phyloP scores from a whole-genome alignment of 1,140 invertebrate species.

The Tetranychus cinnabarinus region DNA sequence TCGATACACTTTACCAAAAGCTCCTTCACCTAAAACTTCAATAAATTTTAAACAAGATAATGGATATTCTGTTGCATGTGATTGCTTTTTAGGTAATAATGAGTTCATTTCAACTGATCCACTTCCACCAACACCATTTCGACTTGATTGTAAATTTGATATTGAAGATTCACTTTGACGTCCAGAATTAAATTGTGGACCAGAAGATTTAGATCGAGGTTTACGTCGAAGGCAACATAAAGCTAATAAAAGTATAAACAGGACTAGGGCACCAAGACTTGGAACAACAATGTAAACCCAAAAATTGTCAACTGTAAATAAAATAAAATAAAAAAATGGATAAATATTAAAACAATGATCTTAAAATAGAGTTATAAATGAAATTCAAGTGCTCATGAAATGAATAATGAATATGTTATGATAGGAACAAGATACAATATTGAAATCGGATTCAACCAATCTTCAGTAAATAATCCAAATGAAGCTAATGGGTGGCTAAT shows the following conservation, averaged over 20 bases:
- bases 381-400: neutral
- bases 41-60: conserved; percentile 61
- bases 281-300: conserved; percentile 33
- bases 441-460: too few species aligned
- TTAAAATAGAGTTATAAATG: neutral
- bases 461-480: too few species aligned
- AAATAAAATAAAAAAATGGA: neutral
- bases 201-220: too few species aligned
- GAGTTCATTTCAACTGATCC: neutral
- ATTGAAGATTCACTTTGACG: too few species aligned
- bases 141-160: neutral
- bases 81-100: neutral
- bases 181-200: too few species aligned
- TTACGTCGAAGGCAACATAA: too few species aligned
- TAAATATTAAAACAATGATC: neutral
- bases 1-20: conserved; percentile 87
- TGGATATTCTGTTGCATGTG: conserved; percentile 26
- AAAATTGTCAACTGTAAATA: conserved; percentile 14
- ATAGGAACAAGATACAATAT: too few species aligned
- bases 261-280: conserved; percentile 25
- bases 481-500: neutral
- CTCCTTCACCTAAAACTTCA: conserved; percentile 83
- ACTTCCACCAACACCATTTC: neutral
- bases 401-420: too few species aligned
- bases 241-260: conserved; percentile 23